Conservation (phyloP, 2,888 invertebrate genomes). For the Pterobdella sp. region DNA sequence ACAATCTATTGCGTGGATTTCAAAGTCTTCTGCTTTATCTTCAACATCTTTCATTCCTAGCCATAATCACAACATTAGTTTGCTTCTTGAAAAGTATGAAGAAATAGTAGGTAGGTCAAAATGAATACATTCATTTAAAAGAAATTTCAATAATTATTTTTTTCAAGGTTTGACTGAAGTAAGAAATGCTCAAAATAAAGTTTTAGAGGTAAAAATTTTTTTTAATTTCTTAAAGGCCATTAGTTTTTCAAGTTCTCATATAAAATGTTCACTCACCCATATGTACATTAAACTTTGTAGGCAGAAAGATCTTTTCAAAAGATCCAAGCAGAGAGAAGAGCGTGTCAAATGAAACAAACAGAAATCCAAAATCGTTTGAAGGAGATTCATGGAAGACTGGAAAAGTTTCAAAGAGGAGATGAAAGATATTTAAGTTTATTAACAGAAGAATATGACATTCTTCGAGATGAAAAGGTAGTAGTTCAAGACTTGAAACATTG, state of each 20-base stretch:
- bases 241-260: not conserved
- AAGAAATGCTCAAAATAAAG: slow-evolving; percentile 65
- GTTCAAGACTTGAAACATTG: slow-evolving; percentile 59
- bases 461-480: slow-evolving; percentile 52
- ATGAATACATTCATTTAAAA: too few relatives aligned
- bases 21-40: too few relatives aligned
- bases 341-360: slow-evolving; percentile 41
- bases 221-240: not conserved
- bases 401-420: slow-evolving; percentile 68
- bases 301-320: slow-evolving; percentile 45
- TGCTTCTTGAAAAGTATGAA: slow-evolving; percentile 57
- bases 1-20: not conserved
- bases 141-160: too few relatives aligned
- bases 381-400: slow-evolving; percentile 67
- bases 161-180: slow-evolving; percentile 69
- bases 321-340: slow-evolving; percentile 43
- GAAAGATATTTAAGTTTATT: slow-evolving; percentile 67
- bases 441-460: slow-evolving; percentile 57
- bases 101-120: slow-evolving; percentile 58
- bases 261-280: not conserved
- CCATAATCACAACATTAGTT: slow-evolving; percentile 27
- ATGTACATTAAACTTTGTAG: slow-evolving; percentile 38
- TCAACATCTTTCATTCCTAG: not conserved
- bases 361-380: slow-evolving; percentile 54
- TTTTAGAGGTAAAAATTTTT: slow-evolving; percentile 57